These are phyloP conservation scores for Pandion haliaetus DNA, from an alignment of 2,113 vertebrate genomes.

Conservation along the genomic window DNA sequence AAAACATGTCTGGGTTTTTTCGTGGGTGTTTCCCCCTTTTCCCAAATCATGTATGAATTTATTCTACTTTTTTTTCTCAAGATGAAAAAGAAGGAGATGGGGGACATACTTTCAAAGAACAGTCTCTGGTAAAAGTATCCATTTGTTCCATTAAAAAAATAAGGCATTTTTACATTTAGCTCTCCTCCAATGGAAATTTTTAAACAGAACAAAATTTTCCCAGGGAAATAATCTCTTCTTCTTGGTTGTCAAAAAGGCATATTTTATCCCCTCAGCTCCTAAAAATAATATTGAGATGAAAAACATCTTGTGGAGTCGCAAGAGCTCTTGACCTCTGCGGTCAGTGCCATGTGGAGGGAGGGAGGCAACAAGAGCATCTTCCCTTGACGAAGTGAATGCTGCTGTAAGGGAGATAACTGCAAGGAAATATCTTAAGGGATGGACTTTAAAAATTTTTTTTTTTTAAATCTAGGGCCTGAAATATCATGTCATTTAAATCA, in stretches of 20 bases:
- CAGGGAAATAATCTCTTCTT: background rate
- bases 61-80: background rate
- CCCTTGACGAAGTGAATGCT: background rate
- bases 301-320: background rate
- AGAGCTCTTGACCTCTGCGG: background rate
- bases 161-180: background rate
- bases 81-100: background rate
- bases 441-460: background rate
- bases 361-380: background rate
- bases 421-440: background rate
- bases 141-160: background rate
- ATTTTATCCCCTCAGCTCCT: background rate
- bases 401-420: background rate
- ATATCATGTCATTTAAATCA: background rate
- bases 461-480: background rate
- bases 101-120: background rate
- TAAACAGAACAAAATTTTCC: background rate
- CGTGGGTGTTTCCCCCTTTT: background rate
- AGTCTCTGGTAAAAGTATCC: background rate
- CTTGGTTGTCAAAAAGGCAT: background rate
- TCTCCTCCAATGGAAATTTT: background rate
- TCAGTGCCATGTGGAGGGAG: background rate
- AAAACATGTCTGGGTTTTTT: background rate
- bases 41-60: background rate
- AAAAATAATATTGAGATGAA: background rate